Evolutionary conservation across 2,888 invertebrate genomes (phyloP), one percentile per base, ranked within the genome.

Genomic region (Cerastis rubricosa): DNA sequence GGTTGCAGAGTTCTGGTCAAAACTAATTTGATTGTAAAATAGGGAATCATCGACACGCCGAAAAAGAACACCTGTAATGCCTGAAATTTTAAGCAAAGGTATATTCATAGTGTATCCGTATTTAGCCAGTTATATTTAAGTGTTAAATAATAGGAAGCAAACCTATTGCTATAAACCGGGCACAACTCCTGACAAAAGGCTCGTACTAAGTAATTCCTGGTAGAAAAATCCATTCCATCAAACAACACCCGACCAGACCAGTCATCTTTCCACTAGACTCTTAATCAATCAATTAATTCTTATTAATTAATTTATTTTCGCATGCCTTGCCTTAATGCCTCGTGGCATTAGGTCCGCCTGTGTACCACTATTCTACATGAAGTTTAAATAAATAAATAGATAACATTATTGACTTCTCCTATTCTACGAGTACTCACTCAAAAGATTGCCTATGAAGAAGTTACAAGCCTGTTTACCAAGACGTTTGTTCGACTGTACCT

Each of bases 21-120:
- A 35, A 35, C 35, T 35, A 35, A 35, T 35, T 35, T 35, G 35
- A 35, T 35, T 35, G 3, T 35, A 35, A 35, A 35, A 35, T 35
- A 35, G 1, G 35, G 2, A 35, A 35, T 35, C 35, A 35, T 2
- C 35, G 35, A 35, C 35, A 35, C 35, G 35, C 35, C n/a, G n/a
- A n/a, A n/a, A n/a, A n/a, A n/a, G n/a, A n/a, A n/a, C n/a, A n/a
- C n/a, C 11, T 63, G 11, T 40, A 1, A n/a, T 40, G 7, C 3
- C 17, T 29, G 17, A 29, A 17, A 17, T 2, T 8, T 59, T 3
- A 29, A 8, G 29, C 29, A 2, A 9, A 54, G 54, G n/a, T n/a
- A 6, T 54, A 9, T 0, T 0, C 2, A n/a, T 54, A 0, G 12
- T 12, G 11, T 4, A 51, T 1, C 9, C 12, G 0, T 5, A 12